A percentile compares a stretch with the other conserved stretches of the same genome.
Evolutionary conservation across 2,797 vertebrate species (phyloP).

Genomic region (Melanotaenia boesemani): DNA sequence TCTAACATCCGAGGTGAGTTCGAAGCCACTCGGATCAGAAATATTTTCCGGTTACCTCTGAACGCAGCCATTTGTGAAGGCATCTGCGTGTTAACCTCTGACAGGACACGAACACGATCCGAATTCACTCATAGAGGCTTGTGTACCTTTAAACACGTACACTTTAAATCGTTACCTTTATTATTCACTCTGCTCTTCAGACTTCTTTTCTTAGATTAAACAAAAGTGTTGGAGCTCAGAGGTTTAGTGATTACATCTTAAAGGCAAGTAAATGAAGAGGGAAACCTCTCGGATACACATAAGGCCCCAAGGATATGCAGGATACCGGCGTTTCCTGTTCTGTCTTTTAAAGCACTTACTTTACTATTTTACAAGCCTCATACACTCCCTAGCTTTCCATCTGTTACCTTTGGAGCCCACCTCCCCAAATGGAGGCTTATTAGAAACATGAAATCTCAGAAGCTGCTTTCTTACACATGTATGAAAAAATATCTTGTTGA

Average conservation of each 20-base stretch:
- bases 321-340: not conserved
- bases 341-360: too few species aligned
- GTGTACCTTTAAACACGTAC: not conserved
- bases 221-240: not conserved
- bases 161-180: not conserved
- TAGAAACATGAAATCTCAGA: too few species aligned
- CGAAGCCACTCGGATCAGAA: not conserved
- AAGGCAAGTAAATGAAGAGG: not conserved
- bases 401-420: not conserved
- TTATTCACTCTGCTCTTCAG: too few species aligned
- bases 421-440: too few species aligned
- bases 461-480: too few species aligned
- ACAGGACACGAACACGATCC: slow-evolving; percentile 12
- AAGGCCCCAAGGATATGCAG: not conserved
- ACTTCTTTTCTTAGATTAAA: not conserved
- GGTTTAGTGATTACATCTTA: not conserved
- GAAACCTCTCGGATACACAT: not conserved
- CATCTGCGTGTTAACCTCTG: slow-evolving; percentile 52
- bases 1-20: slow-evolving; percentile 60
- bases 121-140: not conserved
- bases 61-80: slow-evolving; percentile 27
- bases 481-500: too few species aligned
- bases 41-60: not conserved
- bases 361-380: too few species aligned
- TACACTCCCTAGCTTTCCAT: not conserved